Conservation (phyloP, 2,888 invertebrate genomes). For the Lampropteryx suffumata region DNA sequence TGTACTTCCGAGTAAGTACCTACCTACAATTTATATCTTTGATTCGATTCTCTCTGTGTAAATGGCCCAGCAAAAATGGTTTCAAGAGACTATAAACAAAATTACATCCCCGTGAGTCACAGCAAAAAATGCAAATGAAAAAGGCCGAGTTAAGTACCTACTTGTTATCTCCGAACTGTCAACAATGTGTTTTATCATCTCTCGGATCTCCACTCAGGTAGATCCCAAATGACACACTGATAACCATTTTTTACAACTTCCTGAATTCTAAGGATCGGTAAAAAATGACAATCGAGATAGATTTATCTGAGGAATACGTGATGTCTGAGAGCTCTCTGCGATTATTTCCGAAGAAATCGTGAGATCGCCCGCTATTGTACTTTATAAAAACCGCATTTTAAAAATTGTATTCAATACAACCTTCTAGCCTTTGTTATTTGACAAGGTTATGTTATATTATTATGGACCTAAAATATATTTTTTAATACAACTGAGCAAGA, state of each 20-base stretch:
- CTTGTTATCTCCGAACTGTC: constrained; percentile 23
- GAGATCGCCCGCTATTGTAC: constrained; percentile 7
- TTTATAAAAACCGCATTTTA: constrained; percentile 1
- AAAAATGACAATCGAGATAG: constrained; percentile 35
- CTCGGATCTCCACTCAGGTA: constrained; percentile 30
- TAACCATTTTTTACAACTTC: constrained; percentile 40
- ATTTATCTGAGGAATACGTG: constrained; percentile 36
- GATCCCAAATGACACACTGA: constrained; percentile 30
- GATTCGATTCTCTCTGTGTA: too few species aligned
- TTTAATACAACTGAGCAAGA: too few species aligned
- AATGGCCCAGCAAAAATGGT: too few species aligned
- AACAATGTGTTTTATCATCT: constrained; percentile 26
- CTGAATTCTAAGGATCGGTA: constrained; percentile 31
- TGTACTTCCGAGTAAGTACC: too few species aligned
- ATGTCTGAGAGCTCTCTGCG: constrained; percentile 20
- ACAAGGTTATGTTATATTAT: too few species aligned
- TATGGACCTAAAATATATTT: too few species aligned
- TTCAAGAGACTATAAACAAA: background rate
- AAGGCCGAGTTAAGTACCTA: too few species aligned
- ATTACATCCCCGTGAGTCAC: constrained; percentile 10
- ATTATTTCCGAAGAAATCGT: constrained; percentile 17
- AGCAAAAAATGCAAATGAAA: background rate
- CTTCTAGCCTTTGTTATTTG: background rate
- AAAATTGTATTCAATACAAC: too few species aligned
- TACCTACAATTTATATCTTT: too few species aligned